A percentile compares a stretch with the other conserved stretches of the same genome.
phyloP scores from a whole-genome alignment of 2,888 invertebrate genomes.

The Frankliniella fusca region DNA sequence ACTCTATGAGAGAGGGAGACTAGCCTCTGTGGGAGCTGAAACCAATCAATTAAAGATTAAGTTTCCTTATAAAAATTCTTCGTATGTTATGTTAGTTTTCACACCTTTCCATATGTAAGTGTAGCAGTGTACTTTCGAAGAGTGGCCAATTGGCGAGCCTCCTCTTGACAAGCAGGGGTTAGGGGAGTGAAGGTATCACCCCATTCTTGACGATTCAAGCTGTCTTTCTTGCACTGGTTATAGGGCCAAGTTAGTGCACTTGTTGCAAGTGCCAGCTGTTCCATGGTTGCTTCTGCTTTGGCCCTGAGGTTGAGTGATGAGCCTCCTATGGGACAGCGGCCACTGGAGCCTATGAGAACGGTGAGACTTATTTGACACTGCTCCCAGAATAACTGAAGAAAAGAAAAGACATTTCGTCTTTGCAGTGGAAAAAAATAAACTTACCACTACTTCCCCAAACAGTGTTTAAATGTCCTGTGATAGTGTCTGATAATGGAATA shows the following conservation, averaged over 20 bases:
- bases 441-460: not conserved
- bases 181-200: conserved; percentile 34
- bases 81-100: not conserved
- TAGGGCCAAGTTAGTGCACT: not conserved
- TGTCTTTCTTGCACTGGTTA: not conserved
- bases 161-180: conserved; percentile 41
- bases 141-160: conserved; percentile 42
- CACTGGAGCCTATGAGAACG: not conserved
- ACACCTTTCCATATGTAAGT: conserved; percentile 41
- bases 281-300: conserved; percentile 3
- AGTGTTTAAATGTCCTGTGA: not conserved
- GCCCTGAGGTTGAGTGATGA: not conserved
- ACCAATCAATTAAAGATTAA: not conserved
- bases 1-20: not conserved
- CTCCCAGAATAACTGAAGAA: not conserved
- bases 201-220: not conserved
- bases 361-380: too few species aligned
- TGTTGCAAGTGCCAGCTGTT: conserved; percentile 5
- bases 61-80: not conserved
- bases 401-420: not conserved
- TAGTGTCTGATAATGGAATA: not conserved
- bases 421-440: not conserved
- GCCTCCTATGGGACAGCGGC: not conserved
- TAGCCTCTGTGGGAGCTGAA: not conserved
- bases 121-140: conserved; percentile 40